These are phyloP conservation scores for Periphyllus acericola DNA, from an alignment of 2,888 invertebrate genomes.

Conservation along the genomic window DNA sequence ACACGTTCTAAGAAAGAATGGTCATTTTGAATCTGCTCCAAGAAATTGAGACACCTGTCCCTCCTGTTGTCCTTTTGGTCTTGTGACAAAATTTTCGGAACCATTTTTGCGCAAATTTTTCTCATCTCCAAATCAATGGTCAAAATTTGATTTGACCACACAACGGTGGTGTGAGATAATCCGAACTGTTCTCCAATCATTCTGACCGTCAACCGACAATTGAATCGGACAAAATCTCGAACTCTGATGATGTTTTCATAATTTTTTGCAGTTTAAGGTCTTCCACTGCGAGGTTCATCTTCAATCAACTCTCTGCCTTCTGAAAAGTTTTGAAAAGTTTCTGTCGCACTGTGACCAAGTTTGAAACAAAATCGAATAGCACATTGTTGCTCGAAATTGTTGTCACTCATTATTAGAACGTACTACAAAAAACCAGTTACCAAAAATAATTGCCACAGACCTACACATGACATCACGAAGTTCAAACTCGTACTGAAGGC, in stretches of 20 bases:
- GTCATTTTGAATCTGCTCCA: slow-evolving; percentile 43
- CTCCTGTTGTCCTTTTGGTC: slow-evolving; percentile 29
- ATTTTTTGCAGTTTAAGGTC: slow-evolving; percentile 33
- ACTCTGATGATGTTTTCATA: slow-evolving; percentile 46
- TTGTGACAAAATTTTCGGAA: neutral
- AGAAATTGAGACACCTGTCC: slow-evolving; percentile 1
- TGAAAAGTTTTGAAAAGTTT: too few species aligned
- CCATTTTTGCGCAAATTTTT: too few species aligned
- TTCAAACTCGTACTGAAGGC: too few species aligned
- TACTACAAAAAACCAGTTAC: too few species aligned
- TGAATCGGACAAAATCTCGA: slow-evolving; percentile 38
- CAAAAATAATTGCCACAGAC: too few species aligned
- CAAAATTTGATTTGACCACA: too few species aligned
- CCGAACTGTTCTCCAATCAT: slow-evolving; percentile 19
- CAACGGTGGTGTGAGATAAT: too few species aligned
- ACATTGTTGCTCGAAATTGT: too few species aligned
- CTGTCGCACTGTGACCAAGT: too few species aligned
- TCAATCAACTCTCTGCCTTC: slow-evolving; percentile 19
- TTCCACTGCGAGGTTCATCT: slow-evolving; percentile 32
- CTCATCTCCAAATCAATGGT: too few species aligned
- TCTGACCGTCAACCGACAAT: slow-evolving; percentile 42
- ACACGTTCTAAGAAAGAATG: slow-evolving; percentile 58
- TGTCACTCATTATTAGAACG: too few species aligned
- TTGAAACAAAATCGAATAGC: slow-evolving; percentile 64
- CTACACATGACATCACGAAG: too few species aligned